Evolutionary conservation across 2,888 invertebrate species (phyloP), one percentile per base, ranked within the genome.

Genomic region (Rotaria sp.): DNA sequence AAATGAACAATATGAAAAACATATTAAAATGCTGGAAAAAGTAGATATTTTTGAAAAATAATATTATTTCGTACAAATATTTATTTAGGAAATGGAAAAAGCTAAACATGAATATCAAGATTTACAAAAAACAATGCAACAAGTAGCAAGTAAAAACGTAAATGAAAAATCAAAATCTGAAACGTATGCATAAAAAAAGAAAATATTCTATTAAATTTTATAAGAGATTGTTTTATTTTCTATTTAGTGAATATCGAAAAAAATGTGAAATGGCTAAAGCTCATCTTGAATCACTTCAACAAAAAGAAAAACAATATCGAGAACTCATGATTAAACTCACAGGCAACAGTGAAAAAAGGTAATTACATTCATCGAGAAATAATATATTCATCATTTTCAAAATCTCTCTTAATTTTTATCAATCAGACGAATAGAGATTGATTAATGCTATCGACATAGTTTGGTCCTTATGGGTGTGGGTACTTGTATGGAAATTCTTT

Each of bases 321-420:
- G 90, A 90, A 87, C 90, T 89, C 88, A 89, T 91, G 84, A 90
- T 90, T 24, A 89, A 88, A 85, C 88, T 91, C 84, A 89, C 90
- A 1, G 87, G 88, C n/a, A 90, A 90, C 84, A 90, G 89, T 88
- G 89, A 90, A 86, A 90, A 90, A 87, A 90, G 90, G 91, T 91
- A n/a, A 57, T 4, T 26, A n/a, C 24, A 8, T 10, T 10, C 1
- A n/a, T n/a, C n/a, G n/a, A 11, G 8, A 57, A 24, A 24, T 26
- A n/a, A 10, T 24, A 3, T 52, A 15, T 15, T 2, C 15, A 13
- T 52, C n/a, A n/a, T n/a, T n/a, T n/a, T n/a, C n/a, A n/a, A n/a
- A n/a, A n/a, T n/a, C n/a, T n/a, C n/a, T n/a, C n/a, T n/a, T n/a
- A n/a, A n/a, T n/a, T n/a, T n/a, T n/a, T n/a, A n/a, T n/a, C n/a